A percentile compares a stretch with the other conserved stretches of the same genome.
phyloP scores from a whole-genome alignment of 1,140 invertebrate genomes.

The Bombus impatiens region DNA sequence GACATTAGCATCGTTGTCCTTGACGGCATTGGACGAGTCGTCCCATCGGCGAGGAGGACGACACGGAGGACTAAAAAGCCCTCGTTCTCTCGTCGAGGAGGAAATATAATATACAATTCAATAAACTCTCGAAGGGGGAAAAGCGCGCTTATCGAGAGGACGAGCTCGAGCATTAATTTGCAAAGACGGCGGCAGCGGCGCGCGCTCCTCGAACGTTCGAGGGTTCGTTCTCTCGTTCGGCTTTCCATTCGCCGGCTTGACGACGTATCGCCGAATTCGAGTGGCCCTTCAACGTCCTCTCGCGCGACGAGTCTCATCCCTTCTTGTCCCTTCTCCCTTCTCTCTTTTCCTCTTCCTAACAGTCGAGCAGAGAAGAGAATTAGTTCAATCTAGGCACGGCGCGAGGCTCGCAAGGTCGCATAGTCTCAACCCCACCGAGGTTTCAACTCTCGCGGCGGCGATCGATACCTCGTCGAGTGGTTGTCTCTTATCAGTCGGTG shows the following conservation, averaged over 20 bases:
- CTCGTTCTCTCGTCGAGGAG: constrained; percentile 14
- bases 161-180: constrained; percentile 66
- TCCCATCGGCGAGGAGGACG: not conserved
- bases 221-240: constrained; percentile 59
- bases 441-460: constrained; percentile 19
- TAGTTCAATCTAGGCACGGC: constrained; percentile 62
- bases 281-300: constrained; percentile 47
- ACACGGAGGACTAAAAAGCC: constrained; percentile 32
- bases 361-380: constrained; percentile 50
- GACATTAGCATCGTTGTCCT: constrained; percentile 27
- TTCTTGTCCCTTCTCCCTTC: constrained; percentile 11
- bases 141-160: constrained; percentile 55
- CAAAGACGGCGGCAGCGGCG: constrained; percentile 51
- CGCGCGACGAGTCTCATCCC: constrained; percentile 49
- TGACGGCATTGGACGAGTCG: not conserved
- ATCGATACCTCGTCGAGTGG: constrained; percentile 64
- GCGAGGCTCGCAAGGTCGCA: constrained; percentile 34
- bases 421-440: not conserved
- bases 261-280: constrained; percentile 67
- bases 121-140: constrained; percentile 55
- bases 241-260: constrained; percentile 53
- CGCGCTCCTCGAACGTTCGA: constrained; percentile 54
- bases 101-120: constrained; percentile 63
- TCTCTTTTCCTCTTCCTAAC: not conserved
- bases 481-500: constrained; percentile 63